phyloP scores from a whole-genome alignment of 1,140 invertebrate species.

The Ceratosolen solmsi region DNA sequence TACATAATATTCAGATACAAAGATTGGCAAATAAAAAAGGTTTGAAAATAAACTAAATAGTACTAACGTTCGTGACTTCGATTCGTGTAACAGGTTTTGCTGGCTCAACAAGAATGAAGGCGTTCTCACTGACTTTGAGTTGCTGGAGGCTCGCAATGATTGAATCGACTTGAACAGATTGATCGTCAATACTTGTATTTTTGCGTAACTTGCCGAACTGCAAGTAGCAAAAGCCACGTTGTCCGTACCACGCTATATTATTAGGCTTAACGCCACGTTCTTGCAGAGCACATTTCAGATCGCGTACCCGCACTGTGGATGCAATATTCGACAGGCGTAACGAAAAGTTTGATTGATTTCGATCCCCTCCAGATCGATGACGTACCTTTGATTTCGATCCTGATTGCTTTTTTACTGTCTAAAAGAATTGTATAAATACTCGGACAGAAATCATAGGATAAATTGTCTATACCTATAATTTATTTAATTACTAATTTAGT shows the following conservation, averaged over 20 bases:
- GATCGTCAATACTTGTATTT: slow-evolving; percentile 57
- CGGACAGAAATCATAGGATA: too few species aligned
- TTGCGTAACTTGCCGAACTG: slow-evolving; percentile 77
- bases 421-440: too few species aligned
- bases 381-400: too few species aligned
- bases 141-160: slow-evolving; percentile 75
- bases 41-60: too few species aligned
- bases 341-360: slow-evolving; percentile 73
- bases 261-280: slow-evolving; percentile 79
- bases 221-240: slow-evolving; percentile 78
- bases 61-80: slow-evolving; percentile 72
- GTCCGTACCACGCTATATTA: slow-evolving; percentile 80
- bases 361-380: slow-evolving; percentile 21
- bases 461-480: too few species aligned
- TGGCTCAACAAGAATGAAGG: slow-evolving; percentile 69
- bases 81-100: slow-evolving; percentile 72
- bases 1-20: too few species aligned
- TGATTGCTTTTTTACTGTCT: too few species aligned
- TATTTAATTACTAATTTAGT: too few species aligned
- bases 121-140: slow-evolving; percentile 68
- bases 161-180: slow-evolving; percentile 72
- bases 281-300: slow-evolving; percentile 78
- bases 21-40: too few species aligned
- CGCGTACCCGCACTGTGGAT: slow-evolving; percentile 76
- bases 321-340: slow-evolving; percentile 78